These are phyloP conservation scores for Ferdinandea cuprea DNA, from an alignment of 2,888 invertebrate genomes.

Conservation along the genomic window DNA sequence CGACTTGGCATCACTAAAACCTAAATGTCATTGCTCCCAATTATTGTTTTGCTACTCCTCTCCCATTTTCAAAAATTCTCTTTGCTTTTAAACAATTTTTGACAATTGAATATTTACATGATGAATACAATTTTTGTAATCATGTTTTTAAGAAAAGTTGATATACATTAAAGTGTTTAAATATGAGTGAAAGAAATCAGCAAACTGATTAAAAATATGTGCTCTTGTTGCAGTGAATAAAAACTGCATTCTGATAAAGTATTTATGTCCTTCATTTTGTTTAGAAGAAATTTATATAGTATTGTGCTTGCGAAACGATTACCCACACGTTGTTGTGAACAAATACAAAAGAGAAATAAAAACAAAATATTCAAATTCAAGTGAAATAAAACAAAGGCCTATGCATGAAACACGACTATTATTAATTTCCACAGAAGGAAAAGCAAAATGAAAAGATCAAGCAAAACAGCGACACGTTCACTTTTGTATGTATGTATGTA, in stretches of 20 bases:
- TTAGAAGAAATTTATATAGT: constrained; percentile 3
- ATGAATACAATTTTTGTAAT: constrained; percentile 4
- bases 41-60: not conserved
- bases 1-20: constrained; percentile 18
- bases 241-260: not conserved
- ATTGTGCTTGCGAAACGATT: constrained; percentile 1
- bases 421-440: constrained; percentile 35
- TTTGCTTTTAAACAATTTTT: not conserved
- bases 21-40: constrained; percentile 34
- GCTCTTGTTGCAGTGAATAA: constrained; percentile 1
- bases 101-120: constrained; percentile 36
- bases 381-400: constrained; percentile 47
- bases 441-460: too few relatives aligned
- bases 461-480: constrained; percentile 26
- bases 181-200: not conserved
- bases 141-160: not conserved
- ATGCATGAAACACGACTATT: constrained; percentile 13
- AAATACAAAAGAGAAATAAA: constrained; percentile 31
- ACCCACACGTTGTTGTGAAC: constrained; percentile 3
- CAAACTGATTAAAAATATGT: not conserved
- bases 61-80: not conserved
- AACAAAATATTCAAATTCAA: constrained; percentile 18
- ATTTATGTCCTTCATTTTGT: constrained; percentile 8
- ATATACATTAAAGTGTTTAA: not conserved
- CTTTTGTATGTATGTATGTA: not conserved